Conservation (phyloP, 2,113 vertebrate genomes). For the Bos indicus region DNA sequence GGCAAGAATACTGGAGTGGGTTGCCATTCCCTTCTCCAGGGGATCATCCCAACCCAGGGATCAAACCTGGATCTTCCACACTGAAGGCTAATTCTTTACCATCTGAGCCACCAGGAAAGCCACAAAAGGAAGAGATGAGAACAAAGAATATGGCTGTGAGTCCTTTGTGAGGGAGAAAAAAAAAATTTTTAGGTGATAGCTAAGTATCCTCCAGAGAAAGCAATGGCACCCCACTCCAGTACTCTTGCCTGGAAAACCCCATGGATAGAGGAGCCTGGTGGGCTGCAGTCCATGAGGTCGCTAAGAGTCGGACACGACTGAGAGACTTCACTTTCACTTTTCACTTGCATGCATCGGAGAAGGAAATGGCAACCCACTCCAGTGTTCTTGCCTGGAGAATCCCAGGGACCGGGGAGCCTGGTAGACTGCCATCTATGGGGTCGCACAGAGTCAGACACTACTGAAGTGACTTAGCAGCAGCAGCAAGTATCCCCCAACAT, state of each 20-base stretch:
- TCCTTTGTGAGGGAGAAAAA: neutral
- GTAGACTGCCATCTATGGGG: fast-evolving
- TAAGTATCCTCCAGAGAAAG: neutral
- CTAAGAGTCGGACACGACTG: fast-evolving
- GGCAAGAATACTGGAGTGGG: neutral
- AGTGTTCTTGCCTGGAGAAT: no score
- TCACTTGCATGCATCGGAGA: no score
- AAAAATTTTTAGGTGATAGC: neutral
- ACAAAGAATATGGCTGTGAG: neutral
- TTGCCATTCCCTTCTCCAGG: neutral
- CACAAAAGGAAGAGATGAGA: neutral
- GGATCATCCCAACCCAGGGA: neutral
- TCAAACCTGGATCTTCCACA: neutral
- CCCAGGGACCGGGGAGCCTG: no score
- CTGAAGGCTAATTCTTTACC: neutral
- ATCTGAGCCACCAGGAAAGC: neutral
- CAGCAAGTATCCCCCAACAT: neutral
- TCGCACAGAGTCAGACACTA: fast-evolving
- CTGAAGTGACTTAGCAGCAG: no score
- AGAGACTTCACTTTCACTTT: no score
- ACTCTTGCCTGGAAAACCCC: no score
- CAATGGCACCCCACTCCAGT: no score
- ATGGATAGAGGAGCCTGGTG: no score
- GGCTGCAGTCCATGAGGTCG: no score
- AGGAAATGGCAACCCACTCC: no score